Conservation (phyloP, 2,113 vertebrate species). For the Marmota monax region DNA sequence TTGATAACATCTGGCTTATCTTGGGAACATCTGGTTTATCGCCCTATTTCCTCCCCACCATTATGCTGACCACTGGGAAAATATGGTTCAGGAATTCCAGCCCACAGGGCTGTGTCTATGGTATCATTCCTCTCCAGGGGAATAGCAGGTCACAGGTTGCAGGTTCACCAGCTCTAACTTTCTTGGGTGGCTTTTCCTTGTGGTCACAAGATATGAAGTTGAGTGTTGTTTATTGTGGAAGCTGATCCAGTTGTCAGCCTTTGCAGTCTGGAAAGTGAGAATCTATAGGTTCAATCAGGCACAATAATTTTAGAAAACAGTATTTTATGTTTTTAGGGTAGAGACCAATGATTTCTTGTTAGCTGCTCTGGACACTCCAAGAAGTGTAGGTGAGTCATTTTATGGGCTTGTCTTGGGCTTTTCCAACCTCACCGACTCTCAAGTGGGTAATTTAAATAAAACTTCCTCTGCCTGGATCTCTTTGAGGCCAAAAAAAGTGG, state of each 20-base stretch:
- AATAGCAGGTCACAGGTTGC: conserved; percentile 74
- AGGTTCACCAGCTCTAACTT: conserved; percentile 50
- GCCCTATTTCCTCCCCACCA: conserved; percentile 65
- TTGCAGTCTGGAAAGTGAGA: conserved; percentile 11
- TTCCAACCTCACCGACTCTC: not conserved
- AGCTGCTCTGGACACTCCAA: not conserved
- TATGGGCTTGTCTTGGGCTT: not conserved
- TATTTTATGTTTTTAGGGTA: not conserved
- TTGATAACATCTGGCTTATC: conserved; percentile 73
- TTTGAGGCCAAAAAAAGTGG: not conserved
- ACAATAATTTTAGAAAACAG: not conserved
- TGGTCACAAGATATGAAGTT: conserved; percentile 26
- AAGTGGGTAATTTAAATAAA: not conserved
- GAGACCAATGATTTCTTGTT: not conserved
- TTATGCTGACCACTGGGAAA: conserved; percentile 80
- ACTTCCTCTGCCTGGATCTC: not conserved
- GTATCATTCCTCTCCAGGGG: conserved; percentile 69
- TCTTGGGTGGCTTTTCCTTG: conserved; percentile 22
- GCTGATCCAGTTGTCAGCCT: not conserved
- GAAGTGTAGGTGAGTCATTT: not conserved
- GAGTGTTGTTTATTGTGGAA: conserved; percentile 38
- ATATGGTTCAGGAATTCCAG: conserved; percentile 75
- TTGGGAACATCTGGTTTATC: conserved; percentile 79
- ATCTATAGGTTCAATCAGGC: conserved; percentile 21
- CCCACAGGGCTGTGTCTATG: conserved; percentile 69